phyloP scores from a whole-genome alignment of 2,113 vertebrate genomes.

The Peucedramus taeniatus region DNA sequence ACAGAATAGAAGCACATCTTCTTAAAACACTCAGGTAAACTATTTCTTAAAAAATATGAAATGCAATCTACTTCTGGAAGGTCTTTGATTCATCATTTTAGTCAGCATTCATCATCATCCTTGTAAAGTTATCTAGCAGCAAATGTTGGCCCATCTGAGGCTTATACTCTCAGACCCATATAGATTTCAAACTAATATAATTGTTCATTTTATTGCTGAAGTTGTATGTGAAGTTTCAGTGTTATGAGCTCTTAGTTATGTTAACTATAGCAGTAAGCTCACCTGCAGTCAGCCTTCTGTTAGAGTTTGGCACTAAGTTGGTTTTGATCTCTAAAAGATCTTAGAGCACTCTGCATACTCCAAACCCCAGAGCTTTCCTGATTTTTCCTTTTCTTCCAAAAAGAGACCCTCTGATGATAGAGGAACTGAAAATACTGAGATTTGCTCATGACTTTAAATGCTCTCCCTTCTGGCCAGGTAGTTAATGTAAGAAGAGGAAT shows the following conservation, averaged over 20 bases:
- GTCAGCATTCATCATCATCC: neutral
- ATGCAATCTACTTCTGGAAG: neutral
- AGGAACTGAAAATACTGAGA: neutral
- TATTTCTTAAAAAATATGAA: neutral
- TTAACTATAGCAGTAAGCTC: neutral
- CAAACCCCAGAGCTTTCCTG: neutral
- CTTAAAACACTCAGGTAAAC: neutral
- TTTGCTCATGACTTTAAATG: neutral
- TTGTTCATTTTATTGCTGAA: neutral
- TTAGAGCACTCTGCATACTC: neutral
- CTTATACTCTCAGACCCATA: neutral
- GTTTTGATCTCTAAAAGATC: neutral
- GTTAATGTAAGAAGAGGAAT: neutral
- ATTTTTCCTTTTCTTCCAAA: neutral
- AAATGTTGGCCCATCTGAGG: neutral
- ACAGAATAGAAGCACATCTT: neutral
- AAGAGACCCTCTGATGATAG: neutral
- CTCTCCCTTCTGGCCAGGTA: neutral
- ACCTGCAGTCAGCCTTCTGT: neutral
- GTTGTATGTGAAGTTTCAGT: neutral
- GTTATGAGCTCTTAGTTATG: neutral
- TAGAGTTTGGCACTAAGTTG: neutral
- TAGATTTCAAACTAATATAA: neutral
- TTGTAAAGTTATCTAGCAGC: neutral
- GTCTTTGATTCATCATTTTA: neutral